phyloP scores from a whole-genome alignment of 2,888 invertebrate genomes.

The Megastigmus dorsalis region DNA sequence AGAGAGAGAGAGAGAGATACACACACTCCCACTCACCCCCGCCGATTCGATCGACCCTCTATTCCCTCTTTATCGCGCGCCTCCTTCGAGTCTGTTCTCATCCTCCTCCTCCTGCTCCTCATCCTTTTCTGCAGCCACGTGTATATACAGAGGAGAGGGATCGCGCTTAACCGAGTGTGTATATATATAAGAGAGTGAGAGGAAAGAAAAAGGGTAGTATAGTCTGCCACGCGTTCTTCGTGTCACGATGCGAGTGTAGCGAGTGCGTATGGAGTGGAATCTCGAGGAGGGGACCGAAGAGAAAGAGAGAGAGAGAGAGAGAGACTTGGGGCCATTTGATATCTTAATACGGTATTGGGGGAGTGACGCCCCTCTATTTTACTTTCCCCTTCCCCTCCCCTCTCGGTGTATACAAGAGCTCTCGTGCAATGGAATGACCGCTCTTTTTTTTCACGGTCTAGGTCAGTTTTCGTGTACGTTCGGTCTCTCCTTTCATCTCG shows the following conservation, averaged over 20 bases:
- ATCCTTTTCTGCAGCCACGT: too few relatives aligned
- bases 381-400: slow-evolving; percentile 55
- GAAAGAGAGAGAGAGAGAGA: too few relatives aligned
- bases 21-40: slow-evolving; percentile 14
- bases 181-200: too few relatives aligned
- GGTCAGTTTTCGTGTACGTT: slow-evolving; percentile 37
- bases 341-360: slow-evolving; percentile 71
- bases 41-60: slow-evolving; percentile 33
- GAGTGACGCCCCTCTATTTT: slow-evolving; percentile 65
- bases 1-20: slow-evolving; percentile 62
- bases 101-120: too few relatives aligned
- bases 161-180: too few relatives aligned
- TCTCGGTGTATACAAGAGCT: background rate
- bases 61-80: slow-evolving; percentile 24
- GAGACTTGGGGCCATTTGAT: slow-evolving; percentile 71
- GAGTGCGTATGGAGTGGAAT: background rate
- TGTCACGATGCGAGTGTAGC: background rate
- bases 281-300: slow-evolving; percentile 64
- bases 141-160: too few relatives aligned
- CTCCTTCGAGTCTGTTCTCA: slow-evolving; percentile 8
- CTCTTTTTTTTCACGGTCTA: slow-evolving; percentile 37
- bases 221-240: too few relatives aligned
- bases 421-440: slow-evolving; percentile 15
- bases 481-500: slow-evolving; percentile 7
- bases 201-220: too few relatives aligned